These are phyloP conservation scores for Tetranychus cinnabarinus DNA, from an alignment of 1,140 invertebrate species.

Conservation along the genomic window DNA sequence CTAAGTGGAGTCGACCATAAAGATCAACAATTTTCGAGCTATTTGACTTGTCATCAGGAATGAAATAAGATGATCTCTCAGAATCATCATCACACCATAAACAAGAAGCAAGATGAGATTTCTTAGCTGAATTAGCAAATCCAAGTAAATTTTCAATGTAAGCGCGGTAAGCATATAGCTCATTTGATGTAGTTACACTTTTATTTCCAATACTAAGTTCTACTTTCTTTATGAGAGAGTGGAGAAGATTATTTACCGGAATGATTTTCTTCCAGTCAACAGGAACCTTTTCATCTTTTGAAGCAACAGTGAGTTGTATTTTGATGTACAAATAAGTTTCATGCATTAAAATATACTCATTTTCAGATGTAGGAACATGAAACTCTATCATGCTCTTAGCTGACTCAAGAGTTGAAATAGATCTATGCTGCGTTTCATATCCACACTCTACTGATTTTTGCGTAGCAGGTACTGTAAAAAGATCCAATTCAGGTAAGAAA, in stretches of 20 bases:
- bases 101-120: background rate
- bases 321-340: background rate
- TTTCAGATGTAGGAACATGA: background rate
- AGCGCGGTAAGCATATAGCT: background rate
- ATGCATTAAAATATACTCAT: background rate
- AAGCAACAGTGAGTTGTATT: background rate
- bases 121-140: background rate
- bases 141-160: background rate
- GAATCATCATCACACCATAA: background rate
- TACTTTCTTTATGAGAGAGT: background rate
- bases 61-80: background rate
- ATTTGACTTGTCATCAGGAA: background rate
- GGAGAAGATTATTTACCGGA: background rate
- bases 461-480: background rate
- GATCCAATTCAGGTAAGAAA: background rate
- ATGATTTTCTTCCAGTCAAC: background rate
- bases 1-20: background rate
- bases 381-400: background rate
- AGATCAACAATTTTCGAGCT: background rate
- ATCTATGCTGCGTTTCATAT: background rate
- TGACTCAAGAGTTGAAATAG: background rate
- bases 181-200: background rate
- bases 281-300: background rate
- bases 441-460: background rate
- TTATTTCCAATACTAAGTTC: background rate